Base-by-base conservation (phyloP, 2,113 vertebrate genomes). In the Cyphomyrus discorhynchus region DNA sequence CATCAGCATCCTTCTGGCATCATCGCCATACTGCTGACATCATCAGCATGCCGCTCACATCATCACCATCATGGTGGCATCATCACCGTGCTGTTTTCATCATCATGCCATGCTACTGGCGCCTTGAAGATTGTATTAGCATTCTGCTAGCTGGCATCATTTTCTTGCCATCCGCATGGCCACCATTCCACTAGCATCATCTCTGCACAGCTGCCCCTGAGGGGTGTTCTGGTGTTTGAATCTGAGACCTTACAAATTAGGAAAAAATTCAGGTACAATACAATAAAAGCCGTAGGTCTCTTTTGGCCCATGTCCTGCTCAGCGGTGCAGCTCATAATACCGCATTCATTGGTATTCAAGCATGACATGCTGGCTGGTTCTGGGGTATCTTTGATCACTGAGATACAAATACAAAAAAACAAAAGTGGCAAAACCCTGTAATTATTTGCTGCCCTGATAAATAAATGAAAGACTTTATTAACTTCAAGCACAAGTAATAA, bases 381-480 rank as follows among this genome's bases (percentile, higher is more conserved):
- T n/a, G 27, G 49, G 53, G n/a, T 90, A 15, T 50, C 80, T 70
- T 86, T 90, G 53, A 80, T 80, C 74, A 52, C 42, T 21, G 66
- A 53, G 49, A 52, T 24, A 80, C 66, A 89, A 82, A 77, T 50
- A 10, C 66, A 50, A 88, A 47, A 24, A 21, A 82, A 24, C 39
- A 82, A 88, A 45, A 88, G 7, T 50, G 42, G 56, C 39, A 35
- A 74, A 58, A 52, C 42, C 13, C 46, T 56, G 24, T 58, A 82
- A 88, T 53, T 87, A 42, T 74, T 46, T 31, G 58, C 62, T 74
- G 47, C 50, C 5, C 49, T 74, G 62, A 90, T 86, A 90, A 87
- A 90, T 42, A 86, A 85, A 88, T 88, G 87, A 66, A 88, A 87
- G 49, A 87, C 56, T 17, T 50, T 90, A 87, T 86, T 86, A 86